Base-by-base conservation (phyloP, 2,797 vertebrate species). In the Cossypha caffra region DNA sequence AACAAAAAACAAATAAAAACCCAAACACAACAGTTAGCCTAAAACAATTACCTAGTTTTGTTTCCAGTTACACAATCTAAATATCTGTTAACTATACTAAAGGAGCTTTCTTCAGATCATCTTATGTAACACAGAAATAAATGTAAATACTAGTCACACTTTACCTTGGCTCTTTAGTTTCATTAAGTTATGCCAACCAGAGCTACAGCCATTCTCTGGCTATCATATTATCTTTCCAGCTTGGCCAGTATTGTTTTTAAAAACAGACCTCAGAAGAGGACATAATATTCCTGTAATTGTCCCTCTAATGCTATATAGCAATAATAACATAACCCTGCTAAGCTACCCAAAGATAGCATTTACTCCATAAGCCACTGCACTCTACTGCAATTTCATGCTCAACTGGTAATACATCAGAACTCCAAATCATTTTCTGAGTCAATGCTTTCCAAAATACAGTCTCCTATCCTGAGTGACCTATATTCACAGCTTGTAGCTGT, bases 391-490 rank as follows among this genome's bases (percentile, higher is more conserved):
- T 94, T 96, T 96, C 94, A 96, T 68, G 87, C 91, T 94, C 91
- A 96, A 93, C 74, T 68, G 64, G 40, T 81, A 91, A 93, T 42
- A 86, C 78, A 96, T 63, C 78, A 95, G 85, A 93, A 51, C 82
- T 75, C 72, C 24, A 3, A 93, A 91, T 84, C 42, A 92, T 95
- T 96, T 96, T 96, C 81, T 50, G 92, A 95, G 91, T 94, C 95
- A 96, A 55, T 94, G 95, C 72, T 91, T 94, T 96, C 84, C 94
- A 91, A 94, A 97, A 94, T 87, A 90, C 4, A 91, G 81, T 28
- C 72, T 59, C 71, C 88, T 59, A 43, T 72, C 40, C 78, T 15
- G 7, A 58, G 33, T 88, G 88, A 93, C 93, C 92, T 83, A 93
- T n/a, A 96, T 94, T 80, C 84, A 68, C 35, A 74, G 94, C 84